Conservation (phyloP, 1,140 invertebrate genomes). For the Saccostrea glomerata region DNA sequence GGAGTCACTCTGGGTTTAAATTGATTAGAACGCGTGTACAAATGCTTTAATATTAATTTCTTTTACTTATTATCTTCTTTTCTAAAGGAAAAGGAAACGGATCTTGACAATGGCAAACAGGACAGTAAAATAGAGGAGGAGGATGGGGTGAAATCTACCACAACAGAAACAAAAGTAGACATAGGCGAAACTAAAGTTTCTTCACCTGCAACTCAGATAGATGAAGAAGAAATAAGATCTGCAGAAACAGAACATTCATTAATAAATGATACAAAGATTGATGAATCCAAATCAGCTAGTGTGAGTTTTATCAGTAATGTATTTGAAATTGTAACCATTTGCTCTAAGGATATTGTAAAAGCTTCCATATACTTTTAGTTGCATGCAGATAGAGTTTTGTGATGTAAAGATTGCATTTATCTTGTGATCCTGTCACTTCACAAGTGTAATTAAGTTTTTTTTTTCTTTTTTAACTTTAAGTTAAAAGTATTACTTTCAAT, state of each 20-base stretch:
- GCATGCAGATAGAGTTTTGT: too few relatives aligned
- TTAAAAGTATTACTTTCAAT: too few relatives aligned
- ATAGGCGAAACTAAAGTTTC: background rate
- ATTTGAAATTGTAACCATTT: too few relatives aligned
- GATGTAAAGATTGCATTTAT: too few relatives aligned
- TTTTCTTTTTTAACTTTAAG: too few relatives aligned
- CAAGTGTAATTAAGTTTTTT: too few relatives aligned
- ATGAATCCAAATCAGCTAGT: background rate
- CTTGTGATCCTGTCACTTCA: too few relatives aligned
- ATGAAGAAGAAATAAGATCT: background rate
- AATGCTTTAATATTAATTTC: background rate
- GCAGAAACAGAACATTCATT: too few relatives aligned
- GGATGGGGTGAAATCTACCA: background rate
- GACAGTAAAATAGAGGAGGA: background rate
- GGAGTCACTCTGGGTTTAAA: background rate
- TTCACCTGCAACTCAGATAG: background rate
- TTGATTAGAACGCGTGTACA: background rate
- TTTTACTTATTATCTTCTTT: background rate
- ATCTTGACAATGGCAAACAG: background rate
- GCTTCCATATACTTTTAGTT: too few relatives aligned
- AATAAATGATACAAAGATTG: background rate
- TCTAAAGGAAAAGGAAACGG: background rate
- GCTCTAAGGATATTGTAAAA: too few relatives aligned
- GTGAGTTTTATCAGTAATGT: background rate
- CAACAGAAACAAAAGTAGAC: background rate